A percentile compares a stretch with the other conserved stretches of the same genome.
These are phyloP conservation scores for Drosophila anceps DNA, from an alignment of 2,888 invertebrate genomes.

Conservation along the genomic window DNA sequence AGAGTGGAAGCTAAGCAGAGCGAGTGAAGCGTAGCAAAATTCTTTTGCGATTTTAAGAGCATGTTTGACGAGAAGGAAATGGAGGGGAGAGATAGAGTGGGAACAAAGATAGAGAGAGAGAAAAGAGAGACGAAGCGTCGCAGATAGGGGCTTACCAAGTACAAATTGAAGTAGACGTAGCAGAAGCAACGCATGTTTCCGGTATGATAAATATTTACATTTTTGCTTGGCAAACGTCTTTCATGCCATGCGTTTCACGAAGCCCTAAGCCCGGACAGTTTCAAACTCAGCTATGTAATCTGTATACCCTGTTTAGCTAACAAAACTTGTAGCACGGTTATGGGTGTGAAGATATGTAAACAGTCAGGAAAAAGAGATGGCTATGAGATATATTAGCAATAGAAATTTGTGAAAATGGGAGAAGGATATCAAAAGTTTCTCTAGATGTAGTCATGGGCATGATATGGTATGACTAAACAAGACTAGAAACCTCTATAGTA, in stretches of 20 bases:
- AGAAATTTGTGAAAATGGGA: neutral
- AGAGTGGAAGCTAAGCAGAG: neutral
- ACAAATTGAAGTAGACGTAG: constrained; percentile 61
- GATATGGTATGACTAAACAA: too few species aligned
- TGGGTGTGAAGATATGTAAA: neutral
- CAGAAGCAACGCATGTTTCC: constrained; percentile 60
- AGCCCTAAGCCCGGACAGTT: constrained; percentile 28
- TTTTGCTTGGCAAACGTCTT: constrained; percentile 75
- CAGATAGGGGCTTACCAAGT: constrained; percentile 26
- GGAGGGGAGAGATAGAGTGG: too few species aligned
- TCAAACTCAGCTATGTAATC: constrained; percentile 39
- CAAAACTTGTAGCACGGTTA: neutral
- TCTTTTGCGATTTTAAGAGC: constrained; percentile 22
- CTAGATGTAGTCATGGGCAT: neutral
- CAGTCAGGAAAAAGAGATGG: neutral
- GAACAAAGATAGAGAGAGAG: neutral
- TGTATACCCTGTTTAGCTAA: constrained; percentile 12
- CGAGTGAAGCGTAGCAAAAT: constrained; percentile 27
- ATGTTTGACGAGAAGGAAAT: neutral
- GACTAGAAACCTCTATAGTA: too few species aligned
- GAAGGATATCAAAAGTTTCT: neutral
- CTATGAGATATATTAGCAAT: neutral
- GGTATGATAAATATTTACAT: constrained; percentile 81
- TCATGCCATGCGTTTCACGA: constrained; percentile 51
- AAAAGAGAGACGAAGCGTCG: constrained; percentile 1